Conservation (phyloP, 2,113 vertebrate species). For the Salvator merianae region DNA sequence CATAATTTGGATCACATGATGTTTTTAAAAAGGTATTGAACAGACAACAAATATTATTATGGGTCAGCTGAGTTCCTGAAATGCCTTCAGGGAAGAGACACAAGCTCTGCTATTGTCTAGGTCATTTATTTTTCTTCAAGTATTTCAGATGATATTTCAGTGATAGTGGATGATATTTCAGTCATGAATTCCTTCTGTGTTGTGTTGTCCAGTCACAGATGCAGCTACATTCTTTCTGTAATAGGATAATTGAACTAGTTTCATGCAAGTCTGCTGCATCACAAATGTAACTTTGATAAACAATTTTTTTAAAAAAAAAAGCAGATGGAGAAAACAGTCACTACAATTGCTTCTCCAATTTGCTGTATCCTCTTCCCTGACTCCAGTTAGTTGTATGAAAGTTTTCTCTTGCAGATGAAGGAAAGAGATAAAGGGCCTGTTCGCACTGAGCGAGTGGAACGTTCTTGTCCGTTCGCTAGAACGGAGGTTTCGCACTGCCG, state of each 20-base stretch:
- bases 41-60: slow-evolving; percentile 73
- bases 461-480: no score
- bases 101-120: slow-evolving; percentile 72
- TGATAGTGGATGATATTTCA: not conserved
- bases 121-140: slow-evolving; percentile 59
- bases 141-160: slow-evolving; percentile 28
- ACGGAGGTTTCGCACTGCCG: no score
- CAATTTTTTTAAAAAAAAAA: no score
- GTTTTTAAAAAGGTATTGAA: slow-evolving; percentile 76
- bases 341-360: no score
- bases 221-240: not conserved
- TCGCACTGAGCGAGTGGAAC: no score
- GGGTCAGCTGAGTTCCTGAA: slow-evolving; percentile 69
- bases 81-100: slow-evolving; percentile 66
- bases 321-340: no score
- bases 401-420: no score
- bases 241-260: not conserved
- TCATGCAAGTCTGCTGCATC: not conserved
- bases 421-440: no score
- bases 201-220: slow-evolving; percentile 17
- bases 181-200: not conserved
- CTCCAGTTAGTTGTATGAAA: no score
- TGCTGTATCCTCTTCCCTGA: not conserved
- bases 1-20: slow-evolving; percentile 76
- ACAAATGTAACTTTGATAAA: not conserved